Evolutionary conservation across 2,113 vertebrate genomes (phyloP), one percentile per base, ranked within the genome.

Genomic region (Corythaixoides concolor): DNA sequence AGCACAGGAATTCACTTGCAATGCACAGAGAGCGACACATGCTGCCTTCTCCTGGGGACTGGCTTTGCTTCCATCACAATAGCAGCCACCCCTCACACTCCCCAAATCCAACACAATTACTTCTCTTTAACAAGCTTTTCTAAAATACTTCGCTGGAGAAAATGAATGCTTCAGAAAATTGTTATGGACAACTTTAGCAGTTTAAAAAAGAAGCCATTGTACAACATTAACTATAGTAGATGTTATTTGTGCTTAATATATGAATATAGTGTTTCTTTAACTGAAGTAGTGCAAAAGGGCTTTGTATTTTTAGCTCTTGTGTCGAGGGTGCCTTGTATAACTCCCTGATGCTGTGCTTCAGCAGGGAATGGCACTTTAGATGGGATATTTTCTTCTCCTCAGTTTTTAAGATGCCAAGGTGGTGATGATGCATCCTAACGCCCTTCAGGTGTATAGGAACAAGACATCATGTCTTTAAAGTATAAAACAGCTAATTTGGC

Each of bases 1-100:
- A 62, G 62, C 45, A 26, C 33, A 82, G 53, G 69, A 55, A 89
- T 75, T 81, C 27, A 12, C 35, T 87, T n/a, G 77, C 24, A 62
- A 69, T 6, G 9, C 32, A 4, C 3, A 3, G 70, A 20, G 70
- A 64, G 56, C 6, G 3, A 30, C 4, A 2, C 3, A 8, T 43
- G 45, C 39, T 81, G 68, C 69, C 52, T 72, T 12, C 88, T 90
- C 59, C 68, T 70, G 63, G 35, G 69, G 35, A 15, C 43, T 19
- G 33, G 15, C 11, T 84, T 59, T 68, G 43, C 77, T 63, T 77
- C 59, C 7, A 1, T 9, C 32, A 35, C 28, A 59, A 47, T 1
- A 69, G 63, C 68, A 81, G 37, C 79, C 41, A 21, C 77, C 14
- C 66, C 3, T 11, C 7, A 7, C 11, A 6, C 20, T 56, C 52